Percentiles rank a stretch among this genome's conserved stretches.
These are phyloP conservation scores for Drosophila mauritiana DNA, from an alignment of 1,140 invertebrate genomes.

Conservation along the genomic window DNA sequence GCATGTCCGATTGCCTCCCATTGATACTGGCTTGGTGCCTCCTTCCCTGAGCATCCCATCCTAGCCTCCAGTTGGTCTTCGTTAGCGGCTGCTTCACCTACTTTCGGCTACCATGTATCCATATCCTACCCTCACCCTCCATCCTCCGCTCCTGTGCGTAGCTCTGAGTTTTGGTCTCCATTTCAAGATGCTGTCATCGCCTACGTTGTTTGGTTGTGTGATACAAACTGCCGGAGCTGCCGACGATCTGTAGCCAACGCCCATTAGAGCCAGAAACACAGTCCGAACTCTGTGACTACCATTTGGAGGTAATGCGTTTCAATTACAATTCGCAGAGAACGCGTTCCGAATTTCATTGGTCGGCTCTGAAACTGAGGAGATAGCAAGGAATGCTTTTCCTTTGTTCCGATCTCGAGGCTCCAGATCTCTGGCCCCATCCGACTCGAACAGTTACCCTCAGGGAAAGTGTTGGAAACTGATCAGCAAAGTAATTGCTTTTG, in stretches of 20 bases:
- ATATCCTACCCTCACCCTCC: background rate
- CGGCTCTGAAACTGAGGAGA: conserved; percentile 56
- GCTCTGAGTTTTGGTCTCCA: conserved; percentile 36
- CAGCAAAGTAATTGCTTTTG: conserved; percentile 66
- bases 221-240: conserved; percentile 5
- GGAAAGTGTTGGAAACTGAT: conserved; percentile 70
- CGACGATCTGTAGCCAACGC: conserved; percentile 61
- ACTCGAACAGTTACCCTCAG: conserved; percentile 31
- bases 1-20: conserved; percentile 74
- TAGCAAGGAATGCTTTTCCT: conserved; percentile 26
- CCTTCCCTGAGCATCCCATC: background rate
- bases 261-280: conserved; percentile 58
- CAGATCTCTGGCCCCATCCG: background rate
- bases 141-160: conserved; percentile 23
- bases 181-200: conserved; percentile 73
- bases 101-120: conserved; percentile 63
- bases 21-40: conserved; percentile 49
- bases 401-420: conserved; percentile 10
- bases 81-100: conserved; percentile 71
- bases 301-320: conserved; percentile 75
- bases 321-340: conserved; percentile 60
- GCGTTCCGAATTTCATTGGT: conserved; percentile 68
- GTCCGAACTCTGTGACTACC: conserved; percentile 41
- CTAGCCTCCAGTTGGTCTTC: conserved; percentile 11
- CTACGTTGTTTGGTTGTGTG: conserved; percentile 57